These are phyloP conservation scores for Drymodes brunneopygia DNA, from an alignment of 2,113 vertebrate species.

Conservation along the genomic window DNA sequence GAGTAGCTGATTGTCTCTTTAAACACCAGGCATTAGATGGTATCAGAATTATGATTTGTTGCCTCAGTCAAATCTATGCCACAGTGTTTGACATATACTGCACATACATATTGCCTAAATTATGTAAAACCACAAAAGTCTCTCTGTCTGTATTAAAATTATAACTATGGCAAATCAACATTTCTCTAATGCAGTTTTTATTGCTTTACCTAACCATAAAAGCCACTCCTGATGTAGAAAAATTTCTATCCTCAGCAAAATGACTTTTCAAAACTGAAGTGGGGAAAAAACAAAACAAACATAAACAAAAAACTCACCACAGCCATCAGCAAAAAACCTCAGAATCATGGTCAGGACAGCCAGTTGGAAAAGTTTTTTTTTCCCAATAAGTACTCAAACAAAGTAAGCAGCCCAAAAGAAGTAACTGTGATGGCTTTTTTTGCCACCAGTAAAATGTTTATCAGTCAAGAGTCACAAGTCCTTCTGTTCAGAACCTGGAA, in stretches of 20 bases:
- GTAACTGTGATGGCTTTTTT: not conserved
- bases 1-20: not conserved
- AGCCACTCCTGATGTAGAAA: not conserved
- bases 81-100: not conserved
- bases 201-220: not conserved
- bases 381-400: not conserved
- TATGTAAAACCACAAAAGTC: not conserved
- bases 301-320: not conserved
- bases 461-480: not conserved
- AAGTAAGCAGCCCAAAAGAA: not conserved
- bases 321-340: not conserved
- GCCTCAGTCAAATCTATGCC: not conserved
- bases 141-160: not conserved
- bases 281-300: accelerated
- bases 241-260: not conserved
- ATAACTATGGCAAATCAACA: not conserved
- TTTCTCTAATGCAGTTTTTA: not conserved
- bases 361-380: not conserved
- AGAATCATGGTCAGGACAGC: not conserved
- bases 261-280: not conserved
- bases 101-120: not conserved
- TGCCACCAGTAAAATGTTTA: not conserved
- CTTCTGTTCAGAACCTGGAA: not conserved
- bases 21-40: not conserved
- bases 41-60: not conserved